Evolutionary conservation across 2,113 vertebrate species (phyloP), one percentile per base, ranked within the genome.

Genomic region (Notarius lentiginosus): DNA sequence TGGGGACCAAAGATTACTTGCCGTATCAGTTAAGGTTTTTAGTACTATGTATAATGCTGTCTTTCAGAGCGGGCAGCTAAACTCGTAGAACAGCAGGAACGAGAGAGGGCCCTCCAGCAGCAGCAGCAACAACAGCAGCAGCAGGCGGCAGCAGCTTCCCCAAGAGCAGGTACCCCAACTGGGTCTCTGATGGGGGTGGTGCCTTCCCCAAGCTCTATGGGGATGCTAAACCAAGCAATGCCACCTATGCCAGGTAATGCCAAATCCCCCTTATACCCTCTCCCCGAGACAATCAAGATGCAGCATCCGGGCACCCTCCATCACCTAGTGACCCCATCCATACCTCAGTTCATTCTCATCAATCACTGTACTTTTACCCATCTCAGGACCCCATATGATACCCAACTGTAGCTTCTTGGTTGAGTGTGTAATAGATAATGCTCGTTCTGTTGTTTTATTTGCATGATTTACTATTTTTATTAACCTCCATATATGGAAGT

Each of bases 211-310:
- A 98, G 97, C 95, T 97, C 97, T 95, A 97, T 99, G 98, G 97
- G 98, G 95, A 99, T 99, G 97, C 97, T 99, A 96, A 99, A 98
- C 96, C 98, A 97, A 96, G 96, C 97, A 96, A 97, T 99, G 97
- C 96, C 97, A 96, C 97, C 97, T 93, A 96, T 97, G 96, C 96
- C 98, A 98, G 98, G 98, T 99, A 99, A 97, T 93, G 91, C 93
- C 92, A 93, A 88, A 89, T 92, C 91, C 72, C 58, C 77, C n/a
- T 49, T 34, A 75, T 72, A 90, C 89, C 70, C 49, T 53, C 84
- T 65, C 53, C 87, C 63, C 90, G 91, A 93, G 92, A 90, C 90
- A 92, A 41, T 58, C 51, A 68, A 61, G 92, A 92, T 91, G 88
- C 90, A 94, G 92, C 91, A 87, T 91, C 94, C 91, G 91, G 90